Percentiles rank a stretch among this genome's conserved stretches.
Evolutionary conservation across 1,140 invertebrate species (phyloP).

Genomic region (Drosophila arawakana): DNA sequence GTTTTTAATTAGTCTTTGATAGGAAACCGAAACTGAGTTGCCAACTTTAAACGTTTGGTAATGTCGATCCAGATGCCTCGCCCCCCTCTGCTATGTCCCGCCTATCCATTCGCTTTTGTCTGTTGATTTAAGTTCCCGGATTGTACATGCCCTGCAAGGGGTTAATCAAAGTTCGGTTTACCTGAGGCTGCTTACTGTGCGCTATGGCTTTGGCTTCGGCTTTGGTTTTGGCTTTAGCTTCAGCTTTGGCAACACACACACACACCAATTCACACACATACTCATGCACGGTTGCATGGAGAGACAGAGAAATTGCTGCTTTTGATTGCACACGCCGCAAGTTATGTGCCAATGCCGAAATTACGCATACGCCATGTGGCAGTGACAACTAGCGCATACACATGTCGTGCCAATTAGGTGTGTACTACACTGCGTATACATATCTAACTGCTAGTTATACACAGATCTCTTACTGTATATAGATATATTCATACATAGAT

Average conservation of each 20-base stretch:
- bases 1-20: slow-evolving; percentile 83
- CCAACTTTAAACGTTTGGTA: slow-evolving; percentile 53
- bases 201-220: slow-evolving; percentile 30
- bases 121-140: slow-evolving; percentile 48
- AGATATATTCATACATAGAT: neutral
- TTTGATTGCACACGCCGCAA: slow-evolving; percentile 51
- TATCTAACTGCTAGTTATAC: slow-evolving; percentile 64
- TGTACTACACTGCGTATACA: slow-evolving; percentile 71
- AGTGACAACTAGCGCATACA: slow-evolving; percentile 31
- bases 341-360: slow-evolving; percentile 47
- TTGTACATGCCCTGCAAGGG: slow-evolving; percentile 28
- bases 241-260: slow-evolving; percentile 16
- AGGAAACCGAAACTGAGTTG: slow-evolving; percentile 68
- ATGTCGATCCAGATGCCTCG: slow-evolving; percentile 33
- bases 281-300: too few relatives aligned
- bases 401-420: slow-evolving; percentile 58
- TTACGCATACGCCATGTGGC: slow-evolving; percentile 72
- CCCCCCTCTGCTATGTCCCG: slow-evolving; percentile 1
- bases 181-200: slow-evolving; percentile 56
- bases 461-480: slow-evolving; percentile 3
- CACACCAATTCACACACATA: neutral
- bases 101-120: slow-evolving; percentile 11
- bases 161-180: slow-evolving; percentile 74
- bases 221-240: slow-evolving; percentile 23
- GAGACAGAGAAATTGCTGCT: slow-evolving; percentile 34